Evolutionary conservation across 2,888 invertebrate genomes (phyloP).

Genomic region (Chromoteleia sp.): DNA sequence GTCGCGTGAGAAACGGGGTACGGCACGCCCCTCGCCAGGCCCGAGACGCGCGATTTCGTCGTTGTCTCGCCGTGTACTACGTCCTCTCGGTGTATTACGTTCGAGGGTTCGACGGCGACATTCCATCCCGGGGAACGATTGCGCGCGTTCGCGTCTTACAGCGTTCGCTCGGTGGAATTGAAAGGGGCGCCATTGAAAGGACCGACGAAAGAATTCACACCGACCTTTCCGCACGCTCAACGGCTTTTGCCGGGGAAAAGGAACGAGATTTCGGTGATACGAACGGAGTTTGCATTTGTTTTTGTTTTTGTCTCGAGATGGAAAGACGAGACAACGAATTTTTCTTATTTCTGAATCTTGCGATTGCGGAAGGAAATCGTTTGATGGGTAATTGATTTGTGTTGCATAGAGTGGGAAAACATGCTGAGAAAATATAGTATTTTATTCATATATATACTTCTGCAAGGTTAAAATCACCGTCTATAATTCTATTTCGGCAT

Average conservation of each 20-base stretch:
- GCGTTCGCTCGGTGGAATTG: slow-evolving; percentile 28
- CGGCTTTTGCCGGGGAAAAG: slow-evolving; percentile 10
- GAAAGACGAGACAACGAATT: background rate
- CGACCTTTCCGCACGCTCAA: slow-evolving; percentile 29
- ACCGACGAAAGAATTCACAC: slow-evolving; percentile 49
- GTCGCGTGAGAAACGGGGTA: slow-evolving; percentile 70
- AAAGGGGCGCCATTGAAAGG: slow-evolving; percentile 44
- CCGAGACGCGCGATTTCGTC: slow-evolving; percentile 14
- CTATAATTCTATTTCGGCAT: too few relatives aligned
- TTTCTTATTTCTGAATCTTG: background rate
- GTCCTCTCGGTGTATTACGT: slow-evolving; percentile 11
- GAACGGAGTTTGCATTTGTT: background rate
- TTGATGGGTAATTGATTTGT: slow-evolving; percentile 15
- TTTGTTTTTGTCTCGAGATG: slow-evolving; percentile 5
- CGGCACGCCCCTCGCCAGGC: slow-evolving; percentile 75
- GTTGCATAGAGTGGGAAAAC: background rate
- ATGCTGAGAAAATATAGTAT: too few relatives aligned
- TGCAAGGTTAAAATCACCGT: too few relatives aligned
- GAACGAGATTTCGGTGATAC: slow-evolving; percentile 39
- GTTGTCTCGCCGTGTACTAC: too few relatives aligned
- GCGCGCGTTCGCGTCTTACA: slow-evolving; percentile 17
- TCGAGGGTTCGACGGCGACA: slow-evolving; percentile 60
- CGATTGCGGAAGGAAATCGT: background rate
- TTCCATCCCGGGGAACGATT: slow-evolving; percentile 59
- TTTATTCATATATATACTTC: too few relatives aligned